Conservation (phyloP, 2,888 invertebrate genomes). For the Archaeoteleia sp. region DNA sequence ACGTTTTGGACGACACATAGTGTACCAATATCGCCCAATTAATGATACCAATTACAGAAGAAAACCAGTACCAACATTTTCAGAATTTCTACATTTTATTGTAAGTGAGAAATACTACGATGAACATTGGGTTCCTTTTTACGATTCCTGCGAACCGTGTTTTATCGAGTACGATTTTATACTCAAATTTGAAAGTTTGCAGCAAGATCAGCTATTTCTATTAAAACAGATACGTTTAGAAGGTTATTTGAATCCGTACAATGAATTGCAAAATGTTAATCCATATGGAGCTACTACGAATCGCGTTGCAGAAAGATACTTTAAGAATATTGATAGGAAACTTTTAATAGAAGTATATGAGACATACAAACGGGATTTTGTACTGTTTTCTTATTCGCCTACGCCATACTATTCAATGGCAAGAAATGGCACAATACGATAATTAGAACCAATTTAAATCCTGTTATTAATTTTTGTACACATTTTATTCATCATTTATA, state of each 20-base stretch:
- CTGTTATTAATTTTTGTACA: not conserved
- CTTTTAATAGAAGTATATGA: slow-evolving; percentile 67
- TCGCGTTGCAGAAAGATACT: slow-evolving; percentile 64
- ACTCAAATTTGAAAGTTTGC: slow-evolving; percentile 75
- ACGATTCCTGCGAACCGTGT: slow-evolving; percentile 76
- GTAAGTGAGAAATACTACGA: slow-evolving; percentile 70
- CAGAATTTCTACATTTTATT: slow-evolving; percentile 75
- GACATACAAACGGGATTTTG: slow-evolving; percentile 73
- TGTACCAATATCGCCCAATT: slow-evolving; percentile 60
- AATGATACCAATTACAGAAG: slow-evolving; percentile 50
- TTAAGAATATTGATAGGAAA: slow-evolving; percentile 60
- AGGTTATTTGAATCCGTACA: slow-evolving; percentile 53
- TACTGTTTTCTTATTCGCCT: slow-evolving; percentile 73
- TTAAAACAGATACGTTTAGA: slow-evolving; percentile 62
- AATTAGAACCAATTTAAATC: slow-evolving; percentile 1
- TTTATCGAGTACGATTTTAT: slow-evolving; percentile 75
- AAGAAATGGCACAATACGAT: slow-evolving; percentile 18
- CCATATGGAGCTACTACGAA: slow-evolving; percentile 64
- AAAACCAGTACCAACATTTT: slow-evolving; percentile 70
- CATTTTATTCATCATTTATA: not conserved
- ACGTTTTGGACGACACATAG: slow-evolving; percentile 68
- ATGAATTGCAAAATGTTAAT: slow-evolving; percentile 60
- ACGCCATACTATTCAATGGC: slow-evolving; percentile 59
- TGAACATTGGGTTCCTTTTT: slow-evolving; percentile 76
- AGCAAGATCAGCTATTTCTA: slow-evolving; percentile 72